Evolutionary conservation across 2,797 vertebrate species (phyloP), one percentile per base, ranked within the genome.

Genomic region (Darevskia nairensis): DNA sequence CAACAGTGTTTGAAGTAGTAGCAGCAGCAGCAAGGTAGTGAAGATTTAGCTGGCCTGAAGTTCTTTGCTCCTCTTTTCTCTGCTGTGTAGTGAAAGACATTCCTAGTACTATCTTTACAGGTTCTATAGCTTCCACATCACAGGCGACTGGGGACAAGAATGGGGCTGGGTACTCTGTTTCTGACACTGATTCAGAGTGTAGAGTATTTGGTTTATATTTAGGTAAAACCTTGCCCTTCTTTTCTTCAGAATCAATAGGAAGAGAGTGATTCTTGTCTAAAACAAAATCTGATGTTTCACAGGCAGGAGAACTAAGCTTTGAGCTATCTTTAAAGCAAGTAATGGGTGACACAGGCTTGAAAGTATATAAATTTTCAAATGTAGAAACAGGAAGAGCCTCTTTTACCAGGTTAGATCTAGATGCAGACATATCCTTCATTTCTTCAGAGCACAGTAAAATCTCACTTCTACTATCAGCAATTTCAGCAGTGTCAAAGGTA

Each of bases 341-440:
- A 78, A 66, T 7, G 94, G 88, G 81, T 84, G 91, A 89, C 74
- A 78, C 5, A 82, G 66, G 4, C 8, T 85, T 88, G 84, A 83
- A 50, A 80, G 80, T 87, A 85, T 78, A 84, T 89, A 93, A 19
- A 66, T 46, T 68, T 41, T 86, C 91, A 86, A 35, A 39, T 69
- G 50, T 79, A 91, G 76, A 84, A 87, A 41, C 8, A 80, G 71
- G 86, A n/a, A 2, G 1, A 55, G 71, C 64, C 21, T 77, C 74
- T 66, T 82, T 6, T 89, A 55, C 66, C 82, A 90, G 32, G 92
- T 17, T 87, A 32, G 85, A 72, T 55, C 88, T 94, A 92, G 89
- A 69, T 35, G 19, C 25, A 25, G 76, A 85, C 0, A 32, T 66
- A 86, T 88, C 86, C 10, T 76, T 94, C 1, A 0, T 82, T 74